Evolutionary conservation across 2,113 vertebrate genomes (phyloP).

Genomic region (Chionodraco myersi): DNA sequence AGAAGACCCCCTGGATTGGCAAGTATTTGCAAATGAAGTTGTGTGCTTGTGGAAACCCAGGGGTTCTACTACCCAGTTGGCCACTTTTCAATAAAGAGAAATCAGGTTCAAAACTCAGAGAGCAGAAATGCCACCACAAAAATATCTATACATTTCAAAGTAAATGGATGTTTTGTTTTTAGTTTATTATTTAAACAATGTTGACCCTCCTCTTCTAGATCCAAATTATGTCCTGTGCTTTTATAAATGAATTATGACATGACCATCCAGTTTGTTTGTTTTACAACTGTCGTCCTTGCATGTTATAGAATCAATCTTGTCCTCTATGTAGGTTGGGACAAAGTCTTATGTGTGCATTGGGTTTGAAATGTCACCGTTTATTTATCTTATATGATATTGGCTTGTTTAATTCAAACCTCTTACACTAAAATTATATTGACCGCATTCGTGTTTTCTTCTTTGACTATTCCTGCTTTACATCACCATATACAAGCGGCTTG

Average conservation of each 20-base stretch:
- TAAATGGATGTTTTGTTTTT: background rate
- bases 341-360: background rate
- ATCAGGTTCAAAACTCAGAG: background rate
- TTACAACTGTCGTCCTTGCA: background rate
- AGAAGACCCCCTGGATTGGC: background rate
- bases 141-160: background rate
- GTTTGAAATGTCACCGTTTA: background rate
- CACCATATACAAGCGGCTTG: background rate
- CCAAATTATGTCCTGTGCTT: background rate
- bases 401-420: background rate
- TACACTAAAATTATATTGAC: slow-evolving; percentile 31
- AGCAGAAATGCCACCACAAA: slow-evolving; percentile 6
- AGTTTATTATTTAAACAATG: background rate
- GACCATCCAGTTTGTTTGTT: background rate
- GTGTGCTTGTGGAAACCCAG: background rate
- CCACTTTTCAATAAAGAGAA: background rate
- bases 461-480: background rate
- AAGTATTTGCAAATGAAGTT: slow-evolving; percentile 17
- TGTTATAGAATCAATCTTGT: background rate
- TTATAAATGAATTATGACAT: background rate
- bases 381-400: background rate
- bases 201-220: background rate
- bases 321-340: background rate
- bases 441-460: background rate
- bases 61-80: background rate